Base-by-base conservation (phyloP, 2,113 vertebrate species). In the Triplophysa siluroides region DNA sequence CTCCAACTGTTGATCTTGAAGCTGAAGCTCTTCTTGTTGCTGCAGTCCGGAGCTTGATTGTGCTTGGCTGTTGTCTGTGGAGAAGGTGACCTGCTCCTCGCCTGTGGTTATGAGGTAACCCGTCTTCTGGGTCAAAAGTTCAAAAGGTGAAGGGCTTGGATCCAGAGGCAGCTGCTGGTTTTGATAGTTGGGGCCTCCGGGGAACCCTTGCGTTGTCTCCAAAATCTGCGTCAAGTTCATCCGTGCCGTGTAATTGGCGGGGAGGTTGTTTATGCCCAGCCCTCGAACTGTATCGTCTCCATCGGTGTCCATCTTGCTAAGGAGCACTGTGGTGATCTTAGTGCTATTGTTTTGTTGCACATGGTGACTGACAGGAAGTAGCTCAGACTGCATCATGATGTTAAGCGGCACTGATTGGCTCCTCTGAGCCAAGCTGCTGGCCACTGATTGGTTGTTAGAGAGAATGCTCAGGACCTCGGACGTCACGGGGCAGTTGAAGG, bases 191-290 rank as follows among this genome's bases (percentile, higher is more conserved):
- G 93, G 68, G 8, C 81, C 79, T 78, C 65, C 65, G 88, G 89
- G 91, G 83, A 94, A 95, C 86, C 90, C 63, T 0, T 93, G 72
- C 21, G 95, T 94, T 18, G 97, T 97, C 92, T 99, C 97, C 84
- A 99, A 91, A 86, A 99, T 98, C 90, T 99, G 98, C 14, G 98
- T 99, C 87, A 99, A 96, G 93, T 99, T 99, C 96, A 99, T 97
- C 75, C 98, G 94, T 80, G 98, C 98, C 26, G 97, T 99, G 87
- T 99, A 99, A 91, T 98, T 99, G 64, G 98, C 97, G 63, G 98
- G 95, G 87, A 98, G 89, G 89, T 99, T 99, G 90, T 99, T 99
- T 63, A 99, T 93, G 85, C 98, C 98, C 87, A 99, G 91, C 80
- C 98, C 98, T 76, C 98, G 94, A 56, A 99, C 94, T 7, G 97